Evolutionary conservation across 2,888 invertebrate species (phyloP).

Genomic region (Aphodius sticticus): DNA sequence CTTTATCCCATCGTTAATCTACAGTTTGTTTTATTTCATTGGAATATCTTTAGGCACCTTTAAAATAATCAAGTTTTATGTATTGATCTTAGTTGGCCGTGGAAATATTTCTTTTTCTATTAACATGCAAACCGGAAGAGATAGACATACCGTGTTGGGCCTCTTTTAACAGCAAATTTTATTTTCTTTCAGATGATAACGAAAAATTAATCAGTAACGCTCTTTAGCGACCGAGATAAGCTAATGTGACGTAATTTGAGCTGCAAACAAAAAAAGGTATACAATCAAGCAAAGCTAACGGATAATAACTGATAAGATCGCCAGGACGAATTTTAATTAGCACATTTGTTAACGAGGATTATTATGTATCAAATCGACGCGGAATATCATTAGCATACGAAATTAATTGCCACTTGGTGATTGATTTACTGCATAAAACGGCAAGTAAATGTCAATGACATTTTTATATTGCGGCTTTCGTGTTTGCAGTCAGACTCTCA

Average conservation of each 20-base stretch:
- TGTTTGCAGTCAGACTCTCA: background rate
- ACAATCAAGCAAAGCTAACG: too few species aligned
- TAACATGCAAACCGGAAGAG: background rate
- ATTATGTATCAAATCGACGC: conserved; percentile 4
- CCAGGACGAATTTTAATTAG: conserved; percentile 4
- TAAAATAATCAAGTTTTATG: background rate
- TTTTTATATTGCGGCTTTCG: background rate
- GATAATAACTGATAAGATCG: background rate
- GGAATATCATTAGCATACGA: conserved; percentile 4
- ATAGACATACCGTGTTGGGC: background rate
- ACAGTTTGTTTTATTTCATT: background rate
- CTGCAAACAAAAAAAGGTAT: background rate
- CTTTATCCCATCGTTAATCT: background rate
- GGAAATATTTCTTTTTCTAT: background rate
- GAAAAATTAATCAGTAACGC: background rate
- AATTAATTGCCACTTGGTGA: background rate
- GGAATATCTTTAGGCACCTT: background rate
- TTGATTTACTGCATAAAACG: background rate
- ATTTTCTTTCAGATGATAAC: background rate
- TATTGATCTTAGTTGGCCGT: background rate
- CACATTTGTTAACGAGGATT: background rate
- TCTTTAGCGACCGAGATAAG: too few species aligned
- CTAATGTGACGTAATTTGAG: too few species aligned
- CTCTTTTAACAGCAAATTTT: background rate
- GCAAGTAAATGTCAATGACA: background rate